A percentile compares a stretch with the other conserved stretches of the same genome.
Evolutionary conservation across 2,113 vertebrate species (phyloP).

Genomic region (mouse (Mus musculus)): DNA sequence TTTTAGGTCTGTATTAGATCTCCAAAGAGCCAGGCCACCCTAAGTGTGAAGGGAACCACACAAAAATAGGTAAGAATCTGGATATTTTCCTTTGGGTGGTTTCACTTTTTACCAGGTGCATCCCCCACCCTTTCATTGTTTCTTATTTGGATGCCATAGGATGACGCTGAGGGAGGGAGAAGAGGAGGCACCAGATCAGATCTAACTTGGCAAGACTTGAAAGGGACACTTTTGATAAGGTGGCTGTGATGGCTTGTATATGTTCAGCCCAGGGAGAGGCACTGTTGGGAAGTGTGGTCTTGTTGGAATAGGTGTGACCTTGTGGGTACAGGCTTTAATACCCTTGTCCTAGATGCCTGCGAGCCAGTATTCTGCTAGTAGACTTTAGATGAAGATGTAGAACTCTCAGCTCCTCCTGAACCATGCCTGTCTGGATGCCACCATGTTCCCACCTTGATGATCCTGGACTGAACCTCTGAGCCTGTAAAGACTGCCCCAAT

Average conservation of each 20-base stretch:
- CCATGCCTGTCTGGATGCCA: no score
- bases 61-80: not conserved
- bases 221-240: not conserved
- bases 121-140: not conserved
- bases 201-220: not conserved
- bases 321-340: no score
- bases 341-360: not conserved
- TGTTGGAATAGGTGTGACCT: no score
- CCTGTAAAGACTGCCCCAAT: no score
- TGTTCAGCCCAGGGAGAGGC: no score
- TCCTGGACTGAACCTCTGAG: no score
- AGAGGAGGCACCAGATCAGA: not conserved
- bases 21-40: not conserved
- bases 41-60: not conserved
- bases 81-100: not conserved
- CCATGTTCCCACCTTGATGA: no score
- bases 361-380: no score
- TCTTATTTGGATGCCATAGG: not conserved
- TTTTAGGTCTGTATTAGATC: not conserved
- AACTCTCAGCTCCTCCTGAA: no score
- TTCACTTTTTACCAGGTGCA: not conserved
- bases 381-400: no score
- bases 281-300: no score
- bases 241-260: no score
- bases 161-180: not conserved